Evolutionary conservation across 1,140 invertebrate genomes (phyloP).

Genomic region (Dreissena polymorpha): DNA sequence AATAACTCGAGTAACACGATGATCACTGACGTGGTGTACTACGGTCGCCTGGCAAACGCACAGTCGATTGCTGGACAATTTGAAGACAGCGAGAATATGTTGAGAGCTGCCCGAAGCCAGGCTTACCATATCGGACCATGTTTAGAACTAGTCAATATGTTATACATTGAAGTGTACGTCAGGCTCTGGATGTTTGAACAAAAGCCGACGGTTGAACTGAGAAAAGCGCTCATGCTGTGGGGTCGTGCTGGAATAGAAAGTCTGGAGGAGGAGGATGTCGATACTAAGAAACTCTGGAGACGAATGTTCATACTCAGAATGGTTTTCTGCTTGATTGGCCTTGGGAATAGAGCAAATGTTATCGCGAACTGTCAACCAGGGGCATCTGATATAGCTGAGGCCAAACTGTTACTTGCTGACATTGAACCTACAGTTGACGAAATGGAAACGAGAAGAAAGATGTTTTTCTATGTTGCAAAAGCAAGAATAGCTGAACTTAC

Average conservation of each 20-base stretch:
- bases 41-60: conserved; percentile 12
- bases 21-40: conserved; percentile 18
- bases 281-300: conserved; percentile 24
- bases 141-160: conserved; percentile 26
- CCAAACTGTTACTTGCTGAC: conserved; percentile 1
- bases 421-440: conserved; percentile 2
- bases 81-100: neutral
- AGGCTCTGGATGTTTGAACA: conserved; percentile 27
- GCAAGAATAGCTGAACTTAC: conserved; percentile 11
- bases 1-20: conserved; percentile 17
- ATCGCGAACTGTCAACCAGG: conserved; percentile 1
- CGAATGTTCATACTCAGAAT: conserved; percentile 38
- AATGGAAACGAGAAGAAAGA: conserved; percentile 21
- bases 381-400: neutral
- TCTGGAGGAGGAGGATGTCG: conserved; percentile 31
- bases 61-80: conserved; percentile 23
- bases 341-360: conserved; percentile 28
- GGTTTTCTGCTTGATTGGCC: conserved; percentile 26
- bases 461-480: conserved; percentile 38
- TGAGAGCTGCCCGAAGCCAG: neutral
- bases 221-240: conserved; percentile 8
- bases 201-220: neutral
- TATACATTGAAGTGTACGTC: conserved; percentile 28
- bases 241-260: conserved; percentile 20
- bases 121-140: conserved; percentile 19